A percentile compares a stretch with the other conserved stretches of the same genome.
These are phyloP conservation scores for Scrobipalpa atriplicella DNA, from an alignment of 2,888 invertebrate species.

Conservation along the genomic window DNA sequence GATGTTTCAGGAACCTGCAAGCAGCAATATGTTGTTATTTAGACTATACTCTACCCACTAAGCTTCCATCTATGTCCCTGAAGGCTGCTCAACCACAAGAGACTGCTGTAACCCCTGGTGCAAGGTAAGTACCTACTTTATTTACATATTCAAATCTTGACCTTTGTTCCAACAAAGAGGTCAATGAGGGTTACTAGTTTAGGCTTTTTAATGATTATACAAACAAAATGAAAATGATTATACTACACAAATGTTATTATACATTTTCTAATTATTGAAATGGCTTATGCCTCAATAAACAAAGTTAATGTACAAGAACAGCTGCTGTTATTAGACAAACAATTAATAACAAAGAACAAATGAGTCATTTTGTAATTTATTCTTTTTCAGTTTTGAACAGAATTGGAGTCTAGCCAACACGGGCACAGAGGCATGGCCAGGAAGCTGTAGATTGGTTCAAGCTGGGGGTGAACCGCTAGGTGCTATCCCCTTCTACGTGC, in stretches of 20 bases:
- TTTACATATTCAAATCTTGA: neutral
- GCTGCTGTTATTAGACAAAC: neutral
- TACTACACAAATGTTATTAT: too few relatives aligned
- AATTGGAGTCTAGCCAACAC: conserved; percentile 95
- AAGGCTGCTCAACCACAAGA: conserved; percentile 80
- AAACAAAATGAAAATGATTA: too few relatives aligned
- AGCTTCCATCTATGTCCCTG: conserved; percentile 83
- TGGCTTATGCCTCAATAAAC: too few relatives aligned
- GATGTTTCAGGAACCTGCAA: conserved; percentile 94
- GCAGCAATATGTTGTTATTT: conserved; percentile 98
- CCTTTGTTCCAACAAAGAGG: conserved; percentile 1
- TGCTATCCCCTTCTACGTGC: conserved; percentile 83
- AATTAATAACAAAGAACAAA: neutral
- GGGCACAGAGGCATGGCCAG: conserved; percentile 94
- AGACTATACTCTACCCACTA: conserved; percentile 89
- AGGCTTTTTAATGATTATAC: neutral
- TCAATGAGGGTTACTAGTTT: neutral
- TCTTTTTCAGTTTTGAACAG: conserved; percentile 87
- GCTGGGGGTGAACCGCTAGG: conserved; percentile 84
- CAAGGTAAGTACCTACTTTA: conserved; percentile 71
- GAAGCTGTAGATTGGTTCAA: conserved; percentile 89
- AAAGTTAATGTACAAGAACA: too few relatives aligned
- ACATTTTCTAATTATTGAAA: too few relatives aligned
- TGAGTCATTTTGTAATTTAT: neutral
- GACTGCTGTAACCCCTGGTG: conserved; percentile 89